Evolutionary conservation across 2,888 invertebrate species (phyloP), one percentile per base, ranked within the genome.

Genomic region (Aporophyla nigra): DNA sequence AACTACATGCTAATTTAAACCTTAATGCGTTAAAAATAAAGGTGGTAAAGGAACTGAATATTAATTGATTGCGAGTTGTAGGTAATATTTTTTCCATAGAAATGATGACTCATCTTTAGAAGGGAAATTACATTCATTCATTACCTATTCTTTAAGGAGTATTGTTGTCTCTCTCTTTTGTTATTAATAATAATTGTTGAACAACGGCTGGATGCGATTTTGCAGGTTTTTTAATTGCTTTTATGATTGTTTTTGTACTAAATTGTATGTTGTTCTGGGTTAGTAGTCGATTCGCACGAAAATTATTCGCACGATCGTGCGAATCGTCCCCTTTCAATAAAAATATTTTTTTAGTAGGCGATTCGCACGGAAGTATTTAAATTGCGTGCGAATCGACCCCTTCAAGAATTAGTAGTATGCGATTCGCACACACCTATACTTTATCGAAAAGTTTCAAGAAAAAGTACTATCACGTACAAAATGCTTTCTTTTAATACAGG

Each of bases 91-190:
- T 86, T 79, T 79, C 62, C 59, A 63, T 76, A 72, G 71, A 76
- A 84, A 72, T 72, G 73, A 78, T 84, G 83, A 67, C 70, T 86
- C 85, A 86, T 83, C n/a, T 0, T 65, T 76, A 56, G 53, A 46
- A 53, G 76, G 86, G 80, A 83, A 85, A 74, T 80, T 78, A 86
- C 68, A 83, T 79, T 71, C 78, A 83, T 85, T 83, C 81, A 81
- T 76, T 71, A 66, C 54, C 62, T 76, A 69, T 75, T 69, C 74
- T 79, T 76, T 27, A 24, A 27, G 54, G 46, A 75, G 46, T 88
- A 69, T 77, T 82, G 72, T 73, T 73, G 78, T 87, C 82, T 88
- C 76, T 82, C 24, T 86, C 82, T 84, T 72, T 78, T 80, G 76
- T 78, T 72, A 21, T 21, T 33, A 49, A 46, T 68, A 54, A 53